These are phyloP conservation scores for Rissa tridactyla DNA, from an alignment of 2,113 vertebrate species.

Conservation along the genomic window DNA sequence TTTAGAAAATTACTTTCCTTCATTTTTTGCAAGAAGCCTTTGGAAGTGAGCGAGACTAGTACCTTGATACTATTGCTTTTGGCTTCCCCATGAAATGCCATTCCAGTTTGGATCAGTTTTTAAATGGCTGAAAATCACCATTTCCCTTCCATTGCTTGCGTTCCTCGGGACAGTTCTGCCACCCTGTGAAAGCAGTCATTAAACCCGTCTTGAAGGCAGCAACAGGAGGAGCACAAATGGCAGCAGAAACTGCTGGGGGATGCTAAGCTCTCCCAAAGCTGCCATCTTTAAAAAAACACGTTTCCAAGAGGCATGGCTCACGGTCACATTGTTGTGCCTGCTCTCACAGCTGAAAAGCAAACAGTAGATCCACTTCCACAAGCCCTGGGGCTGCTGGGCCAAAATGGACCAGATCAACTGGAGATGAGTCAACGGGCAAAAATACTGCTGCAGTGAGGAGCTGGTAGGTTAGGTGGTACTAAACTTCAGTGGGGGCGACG, in stretches of 20 bases:
- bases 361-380: background rate
- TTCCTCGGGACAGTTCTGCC: background rate
- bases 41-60: background rate
- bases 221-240: background rate
- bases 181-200: background rate
- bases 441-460: background rate
- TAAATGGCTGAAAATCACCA: background rate
- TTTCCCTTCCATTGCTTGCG: background rate
- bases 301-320: background rate
- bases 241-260: background rate
- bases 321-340: rapidly evolving
- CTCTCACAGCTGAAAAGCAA: background rate
- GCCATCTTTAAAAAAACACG: background rate
- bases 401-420: background rate
- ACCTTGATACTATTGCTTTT: conserved; percentile 14
- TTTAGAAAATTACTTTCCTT: background rate
- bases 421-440: background rate
- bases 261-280: background rate
- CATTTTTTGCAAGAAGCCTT: background rate
- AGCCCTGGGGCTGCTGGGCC: background rate
- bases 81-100: background rate
- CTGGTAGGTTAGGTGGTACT: background rate
- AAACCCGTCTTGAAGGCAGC: background rate
- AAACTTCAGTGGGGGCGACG: background rate
- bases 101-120: background rate